Evolutionary conservation across 2,113 vertebrate genomes (phyloP), one percentile per base, ranked within the genome.

Genomic region (Eulemur rufifrons): DNA sequence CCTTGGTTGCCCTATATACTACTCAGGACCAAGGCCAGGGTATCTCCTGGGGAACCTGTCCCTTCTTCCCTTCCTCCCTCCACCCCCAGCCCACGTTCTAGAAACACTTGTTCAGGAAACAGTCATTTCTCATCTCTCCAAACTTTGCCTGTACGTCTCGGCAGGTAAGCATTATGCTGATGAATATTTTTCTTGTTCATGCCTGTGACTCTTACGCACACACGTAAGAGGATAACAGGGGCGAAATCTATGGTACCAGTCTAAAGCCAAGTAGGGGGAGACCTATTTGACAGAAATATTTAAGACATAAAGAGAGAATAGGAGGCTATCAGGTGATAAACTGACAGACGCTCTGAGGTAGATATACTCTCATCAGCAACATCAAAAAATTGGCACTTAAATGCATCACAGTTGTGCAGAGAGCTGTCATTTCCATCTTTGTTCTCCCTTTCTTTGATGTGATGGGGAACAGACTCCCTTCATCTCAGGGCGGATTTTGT

Each of bases 361-460:
- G 7, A 89, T 94, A 78, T 56, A 96, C 83, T 96, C 78, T 96
- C 82, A 89, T 97, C 95, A 95, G 73, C 56, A 86, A 96, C 95
- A 97, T 98, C 52, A 98, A 96, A 95, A 94, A 63, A 71, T 93
- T 83, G 54, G 91, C 74, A 88, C 91, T 93, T 96, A 96, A 95
- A 91, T 96, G 95, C 82, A 94, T 95, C 88, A 84, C 95, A 73
- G 42, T 96, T 90, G 90, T 88, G 54, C 66, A 34, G 91, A 45
- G 85, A 97, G 97, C 96, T 97, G 97, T 97, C 98, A 97, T 95
- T 95, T 50, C 96, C 23, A 76, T 97, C 98, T 98, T 97, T 98
- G 98, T 98, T 98, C 98, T 98, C 92, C 50, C 82, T 95, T 74
- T 73, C 93, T 97, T 98, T 97, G 96, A 97, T 98, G 97, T 97